Conservation (phyloP, 1,140 invertebrate species). For the Centruroides sculpturatus region DNA sequence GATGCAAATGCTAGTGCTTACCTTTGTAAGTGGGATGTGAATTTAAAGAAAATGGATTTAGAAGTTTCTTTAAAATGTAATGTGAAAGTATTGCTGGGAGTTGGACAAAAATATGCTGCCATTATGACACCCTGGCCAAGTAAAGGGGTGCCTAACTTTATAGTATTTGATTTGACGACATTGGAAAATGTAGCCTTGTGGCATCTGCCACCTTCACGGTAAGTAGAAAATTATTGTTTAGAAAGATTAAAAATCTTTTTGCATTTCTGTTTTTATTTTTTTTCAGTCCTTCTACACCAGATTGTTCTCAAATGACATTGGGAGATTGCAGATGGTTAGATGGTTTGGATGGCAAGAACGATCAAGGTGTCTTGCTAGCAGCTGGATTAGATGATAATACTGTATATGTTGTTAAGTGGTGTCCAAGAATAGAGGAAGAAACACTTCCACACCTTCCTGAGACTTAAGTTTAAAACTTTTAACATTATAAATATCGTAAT, state of each 20-base stretch:
- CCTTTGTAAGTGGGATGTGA: constrained; percentile 19
- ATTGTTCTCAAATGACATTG: constrained; percentile 18
- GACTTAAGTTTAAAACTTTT: no score
- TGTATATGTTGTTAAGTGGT: constrained; percentile 12
- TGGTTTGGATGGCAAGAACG: constrained; percentile 19
- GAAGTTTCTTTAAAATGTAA: constrained; percentile 17
- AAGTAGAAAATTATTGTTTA: neutral
- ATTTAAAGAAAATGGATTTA: neutral
- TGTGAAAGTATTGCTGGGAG: constrained; percentile 20
- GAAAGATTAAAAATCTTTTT: neutral
- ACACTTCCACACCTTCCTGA: no score
- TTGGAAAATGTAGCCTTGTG: constrained; percentile 16
- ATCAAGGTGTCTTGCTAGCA: constrained; percentile 11
- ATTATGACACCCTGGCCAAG: constrained; percentile 16
- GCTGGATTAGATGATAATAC: constrained; percentile 12
- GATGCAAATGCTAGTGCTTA: constrained; percentile 14
- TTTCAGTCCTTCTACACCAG: constrained; percentile 17
- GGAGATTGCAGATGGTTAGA: constrained; percentile 20
- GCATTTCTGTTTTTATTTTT: neutral
- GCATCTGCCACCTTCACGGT: constrained; percentile 21
- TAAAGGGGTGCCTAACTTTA: constrained; percentile 17
- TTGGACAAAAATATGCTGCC: constrained; percentile 20
- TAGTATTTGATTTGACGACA: constrained; percentile 17
- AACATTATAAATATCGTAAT: no score
- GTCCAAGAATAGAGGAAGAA: neutral